Base-by-base conservation (phyloP, 2,113 vertebrate species). In the Columba livia region DNA sequence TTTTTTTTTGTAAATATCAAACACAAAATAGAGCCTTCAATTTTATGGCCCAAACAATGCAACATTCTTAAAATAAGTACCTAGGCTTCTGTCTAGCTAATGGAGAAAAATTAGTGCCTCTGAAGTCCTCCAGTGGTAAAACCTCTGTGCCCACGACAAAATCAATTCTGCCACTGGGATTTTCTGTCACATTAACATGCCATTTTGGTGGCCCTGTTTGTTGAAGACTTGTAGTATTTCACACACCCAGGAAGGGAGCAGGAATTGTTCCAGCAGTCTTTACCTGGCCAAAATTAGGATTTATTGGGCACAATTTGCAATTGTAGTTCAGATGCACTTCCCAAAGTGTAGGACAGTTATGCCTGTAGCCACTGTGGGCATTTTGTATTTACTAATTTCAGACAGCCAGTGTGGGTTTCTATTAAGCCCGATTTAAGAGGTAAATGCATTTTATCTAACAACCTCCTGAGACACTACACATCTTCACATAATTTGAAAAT, bases 381-480 rank as follows among this genome's bases (percentile, higher is more conserved):
- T 75, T 85, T 67, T 3, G 11, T 3, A 4, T 24, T 56, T 51
- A 38, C 48, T 47, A 31, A 64, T 60, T 88, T 83, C 31, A 65
- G 19, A 8, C 2, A 2, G 11, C 5, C 82, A 47, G 31, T 66
- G 29, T 32, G 10, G 8, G 4, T 57, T 72, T 50, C 15, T 48
- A 4, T 81, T 87, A 65, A 88, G 4, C 2, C 19, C 65, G 4
- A 64, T 87, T 65, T 87, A 20, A 87, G 87, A 57, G 5, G 1
- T n/a, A 53, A 36, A 80, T 6, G 1, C 2, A 51, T 75, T 85
- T 75, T 61, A 51, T n/a, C 44, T 77, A 40, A 57, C 26, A 48
- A 34, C 6, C 4, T 2, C 10, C 2, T 38, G 47, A 85, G n/a
- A 81, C 10, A 50, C 1, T 44, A 12, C 0, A 1, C 2, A 1